Evolutionary conservation across 2,888 invertebrate genomes (phyloP), one percentile per base, ranked within the genome.

Genomic region (Nasonia oneida): DNA sequence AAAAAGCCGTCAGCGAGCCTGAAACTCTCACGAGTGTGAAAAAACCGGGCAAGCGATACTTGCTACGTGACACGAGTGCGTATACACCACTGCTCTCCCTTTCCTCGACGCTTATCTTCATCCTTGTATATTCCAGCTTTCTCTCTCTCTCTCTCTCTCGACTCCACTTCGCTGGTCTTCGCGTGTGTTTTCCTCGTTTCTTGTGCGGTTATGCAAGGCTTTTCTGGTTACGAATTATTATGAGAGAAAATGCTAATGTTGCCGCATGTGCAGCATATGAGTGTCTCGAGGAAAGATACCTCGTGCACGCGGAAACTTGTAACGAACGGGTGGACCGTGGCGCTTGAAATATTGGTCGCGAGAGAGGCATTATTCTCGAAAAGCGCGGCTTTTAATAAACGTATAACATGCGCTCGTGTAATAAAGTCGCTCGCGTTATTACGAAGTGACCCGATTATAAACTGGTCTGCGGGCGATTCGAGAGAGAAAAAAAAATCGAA

Each of bases 51-150:
- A 37, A 37, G 3, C 37, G 4, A 37, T 57, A 71, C 77, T 53
- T 23, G 14, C 42, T 84, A 84, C 84, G 84, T 84, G 84, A 85
- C 70, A 76, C 70, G 84, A 76, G 76, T 80, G 47, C 77, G 50
- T 81, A 81, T 79, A 42, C 29, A 29, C 42, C 8, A 42, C 4
- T 53, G 23, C 67, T 80, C 67, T 80, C 57, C 64, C 79, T 74
- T 53, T 78, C 67, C 50, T 74, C 53, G 4, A 5, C 18, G 50
- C 37, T 83, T 70, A 74, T 47, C 57, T 61, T 47, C 75, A 50
- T n/a, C 29, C 74, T n/a, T 37, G 37, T 37, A 37, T 37, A n/a
- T 47, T 6, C 39, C 23, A 4, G 15, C 5, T 23, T 15, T 64
- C 42, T 42, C 39, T 29, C 29, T 29, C 29, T 29, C 29, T 29